These are phyloP conservation scores for Sitodiplosis mosellana DNA, from an alignment of 1,140 invertebrate genomes.

Conservation along the genomic window DNA sequence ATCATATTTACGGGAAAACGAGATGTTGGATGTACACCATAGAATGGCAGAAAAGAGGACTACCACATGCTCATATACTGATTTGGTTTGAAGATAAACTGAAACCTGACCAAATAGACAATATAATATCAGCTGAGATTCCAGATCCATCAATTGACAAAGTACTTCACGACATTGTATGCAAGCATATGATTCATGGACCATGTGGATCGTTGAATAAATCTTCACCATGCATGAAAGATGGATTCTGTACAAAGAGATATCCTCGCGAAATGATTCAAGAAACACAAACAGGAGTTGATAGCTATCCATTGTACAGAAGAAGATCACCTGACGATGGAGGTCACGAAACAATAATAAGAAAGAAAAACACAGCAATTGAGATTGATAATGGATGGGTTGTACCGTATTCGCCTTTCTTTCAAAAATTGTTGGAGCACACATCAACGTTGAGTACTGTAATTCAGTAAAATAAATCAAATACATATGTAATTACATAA, in stretches of 20 bases:
- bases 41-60: constrained; percentile 31
- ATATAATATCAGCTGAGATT: constrained; percentile 31
- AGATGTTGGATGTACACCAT: constrained; percentile 27
- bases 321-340: constrained; percentile 19
- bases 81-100: constrained; percentile 23
- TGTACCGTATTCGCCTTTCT: constrained; percentile 15
- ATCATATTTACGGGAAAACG: constrained; percentile 17
- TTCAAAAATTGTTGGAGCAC: constrained; percentile 11
- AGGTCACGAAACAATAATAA: constrained; percentile 16
- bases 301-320: constrained; percentile 26
- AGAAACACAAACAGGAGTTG: constrained; percentile 17
- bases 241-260: constrained; percentile 11
- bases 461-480: constrained; percentile 22
- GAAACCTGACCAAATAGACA: constrained; percentile 22
- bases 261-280: constrained; percentile 12
- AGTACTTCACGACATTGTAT: constrained; percentile 21
- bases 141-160: constrained; percentile 25
- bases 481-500: constrained; percentile 28
- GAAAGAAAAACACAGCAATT: constrained; percentile 4
- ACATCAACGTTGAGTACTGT: constrained; percentile 20
- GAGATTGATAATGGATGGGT: constrained; percentile 8
- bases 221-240: constrained; percentile 8
- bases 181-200: constrained; percentile 29
- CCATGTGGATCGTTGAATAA: constrained; percentile 23
- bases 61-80: constrained; percentile 26